Base-by-base conservation (phyloP, 2,113 vertebrate genomes). In the Leuciscus idus region DNA sequence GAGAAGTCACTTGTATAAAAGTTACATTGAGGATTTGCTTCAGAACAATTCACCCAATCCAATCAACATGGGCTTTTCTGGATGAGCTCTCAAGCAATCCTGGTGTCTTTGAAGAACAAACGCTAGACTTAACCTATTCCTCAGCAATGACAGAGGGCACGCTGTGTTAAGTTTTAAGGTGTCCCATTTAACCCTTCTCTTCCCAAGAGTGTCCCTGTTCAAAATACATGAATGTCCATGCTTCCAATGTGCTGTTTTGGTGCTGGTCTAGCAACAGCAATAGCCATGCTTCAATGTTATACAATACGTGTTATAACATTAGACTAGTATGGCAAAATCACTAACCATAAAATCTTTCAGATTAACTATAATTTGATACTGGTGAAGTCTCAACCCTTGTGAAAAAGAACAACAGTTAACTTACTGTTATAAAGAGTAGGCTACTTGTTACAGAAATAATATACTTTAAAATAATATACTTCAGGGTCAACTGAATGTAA, bases 11-110 rank as follows among this genome's bases (percentile, higher is more conserved):
- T 90, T 88, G 91, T 90, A 91, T 91, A 88, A 90, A 91, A 91
- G 91, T 89, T 89, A 92, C 90, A 92, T 36, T 21, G 52, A 90
- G 91, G 90, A 92, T 93, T 93, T 91, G 92, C 93, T 93, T 91
- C 92, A 90, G 89, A 89, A 91, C 90, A 91, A 89, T 91, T 91
- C 91, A 88, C 88, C 55, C 90, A 92, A 90, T 92, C 90, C 92
- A 93, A 94, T 94, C 93, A 93, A 90, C 85, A 23, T 87, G 84
- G 87, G 90, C 91, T 94, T 94, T 94, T 92, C 91, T 89, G 87
- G 91, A 92, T 94, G 93, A 92, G 46, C 91, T 93, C 82, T 89
- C 90, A 83, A 92, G 90, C 90, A 82, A 90, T 89, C 85, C 89
- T 66, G 87, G 75, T 81, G 88, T 92, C 74, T 91, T 85, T 87